phyloP scores from a whole-genome alignment of 2,888 invertebrate species.

The Ethmia dodecea region DNA sequence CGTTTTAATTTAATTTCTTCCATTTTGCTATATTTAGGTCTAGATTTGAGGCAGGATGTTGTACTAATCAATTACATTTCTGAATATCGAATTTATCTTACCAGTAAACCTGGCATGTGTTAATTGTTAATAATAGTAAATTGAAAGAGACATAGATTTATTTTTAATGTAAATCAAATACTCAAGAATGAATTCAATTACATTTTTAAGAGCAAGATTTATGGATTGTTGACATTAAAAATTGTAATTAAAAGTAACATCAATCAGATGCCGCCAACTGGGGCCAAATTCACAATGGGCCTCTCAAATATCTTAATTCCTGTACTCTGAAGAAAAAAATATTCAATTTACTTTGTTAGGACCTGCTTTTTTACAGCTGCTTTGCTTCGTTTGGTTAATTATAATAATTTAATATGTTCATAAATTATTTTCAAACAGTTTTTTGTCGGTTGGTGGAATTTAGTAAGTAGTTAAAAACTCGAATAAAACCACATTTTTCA shows the following conservation, averaged over 20 bases:
- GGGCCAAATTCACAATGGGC: constrained; percentile 33
- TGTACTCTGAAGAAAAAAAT: no score
- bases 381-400: no score
- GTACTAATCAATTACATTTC: background rate
- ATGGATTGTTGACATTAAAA: constrained; percentile 57
- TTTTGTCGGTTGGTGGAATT: no score
- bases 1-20: constrained; percentile 7
- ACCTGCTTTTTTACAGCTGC: no score
- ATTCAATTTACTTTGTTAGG: no score
- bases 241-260: constrained; percentile 60
- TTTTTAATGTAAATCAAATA: constrained; percentile 9
- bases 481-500: no score
- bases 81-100: background rate
- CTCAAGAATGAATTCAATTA: constrained; percentile 27
- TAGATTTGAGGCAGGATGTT: background rate
- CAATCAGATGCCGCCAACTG: constrained; percentile 41
- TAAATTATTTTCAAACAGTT: no score
- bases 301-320: no score
- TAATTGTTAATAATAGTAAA: no score
- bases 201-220: constrained; percentile 42
- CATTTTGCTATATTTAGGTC: constrained; percentile 5
- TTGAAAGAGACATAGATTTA: no score
- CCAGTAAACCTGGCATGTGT: background rate
- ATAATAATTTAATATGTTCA: no score
- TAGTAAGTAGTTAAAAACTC: no score